Evolutionary conservation across 2,113 vertebrate genomes (phyloP), one percentile per base, ranked within the genome.

Genomic region (Notothenia coriiceps): DNA sequence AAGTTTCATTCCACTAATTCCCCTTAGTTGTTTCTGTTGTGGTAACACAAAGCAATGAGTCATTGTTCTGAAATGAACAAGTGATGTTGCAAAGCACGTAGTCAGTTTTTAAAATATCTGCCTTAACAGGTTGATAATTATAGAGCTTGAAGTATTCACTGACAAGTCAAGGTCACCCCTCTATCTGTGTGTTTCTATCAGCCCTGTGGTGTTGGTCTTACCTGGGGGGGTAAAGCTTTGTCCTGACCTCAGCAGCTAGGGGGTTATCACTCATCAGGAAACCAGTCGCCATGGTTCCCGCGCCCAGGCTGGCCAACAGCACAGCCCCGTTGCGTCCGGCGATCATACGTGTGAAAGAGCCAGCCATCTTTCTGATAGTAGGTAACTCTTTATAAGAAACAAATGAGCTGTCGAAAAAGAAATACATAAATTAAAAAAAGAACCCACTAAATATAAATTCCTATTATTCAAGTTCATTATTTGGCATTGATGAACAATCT

Each of bases 171-270:
- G 71, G 51, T 59, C 55, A 43, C 22, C 52, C 18, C 20, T 64
- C 22, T 35, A 40, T 40, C 7, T 5, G 5, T 40, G 35, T 40
- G 7, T 40, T 40, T 40, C 7, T 6, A 6, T 40, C 35, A 40
- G 35, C 35, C 35, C 35, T 40, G 6, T 40, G 35, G 18, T 14
- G 7, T 29, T 5, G n/a, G 14, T 17, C 62, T 79, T 43, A 97
- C 97, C 97, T 99, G 22, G 97, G 92, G 0, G 97, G 97, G 50
- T 96, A 99, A 10, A 98, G 94, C 84, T 92, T 97, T 35, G 82
- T 92, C 79, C 90, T 96, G 0, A 89, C 85, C 0, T 94, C 93
- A 1, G 94, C 89, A 0, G 90, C 91, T 1, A 96, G 91, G 0
- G 92, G 86, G 80, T 91, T 94, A 56, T 94, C 94, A 17, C 91